Evolutionary conservation across 2,113 vertebrate species (phyloP), one percentile per base, ranked within the genome.

Genomic region (Spea bombifrons): DNA sequence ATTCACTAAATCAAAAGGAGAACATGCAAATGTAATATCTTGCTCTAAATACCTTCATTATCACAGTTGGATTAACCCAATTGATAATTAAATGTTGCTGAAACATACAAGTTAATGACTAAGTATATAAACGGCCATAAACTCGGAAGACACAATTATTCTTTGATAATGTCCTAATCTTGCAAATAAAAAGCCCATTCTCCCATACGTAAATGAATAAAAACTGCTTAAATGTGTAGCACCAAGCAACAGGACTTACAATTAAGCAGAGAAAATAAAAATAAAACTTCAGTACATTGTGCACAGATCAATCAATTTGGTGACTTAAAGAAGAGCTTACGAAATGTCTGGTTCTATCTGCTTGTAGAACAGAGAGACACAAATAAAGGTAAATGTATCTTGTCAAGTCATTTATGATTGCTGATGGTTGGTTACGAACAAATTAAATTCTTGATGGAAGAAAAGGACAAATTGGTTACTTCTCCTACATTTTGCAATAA

Each of bases 51-150:
- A n/a, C 75, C 9, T 68, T 61, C 74, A 75, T 65, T 75, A 75
- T 66, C 10, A 59, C 52, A 76, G 52, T 55, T 50, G 57, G 75
- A 76, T 69, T 69, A 77, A 70, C 13, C 57, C 67, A 78, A 73
- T 13, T 47, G 43, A 79, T 66, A 55, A 57, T 67, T 73, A 13
- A 59, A 66, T 45, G 30, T 46, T 66, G 46, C 44, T n/a, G 70
- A 47, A 73, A 66, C 48, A 17, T 4, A 8, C 47, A 52, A n/a
- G 7, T 30, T 71, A 71, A 63, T 55, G 77, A 47, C 70, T 66
- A 57, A 66, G 50, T 55, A 67, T 66, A 79, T 73, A 66, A 52
- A 63, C 59, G 17, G 45, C 73, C 68, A 59, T 53, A 66, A 68
- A 68, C 57, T 76, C 66, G 13, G 49, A 3, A 7, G 4, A 16